Evolutionary conservation across 2,797 vertebrate genomes (phyloP), one percentile per base, ranked within the genome.

Genomic region (Propithecus deckenii): DNA sequence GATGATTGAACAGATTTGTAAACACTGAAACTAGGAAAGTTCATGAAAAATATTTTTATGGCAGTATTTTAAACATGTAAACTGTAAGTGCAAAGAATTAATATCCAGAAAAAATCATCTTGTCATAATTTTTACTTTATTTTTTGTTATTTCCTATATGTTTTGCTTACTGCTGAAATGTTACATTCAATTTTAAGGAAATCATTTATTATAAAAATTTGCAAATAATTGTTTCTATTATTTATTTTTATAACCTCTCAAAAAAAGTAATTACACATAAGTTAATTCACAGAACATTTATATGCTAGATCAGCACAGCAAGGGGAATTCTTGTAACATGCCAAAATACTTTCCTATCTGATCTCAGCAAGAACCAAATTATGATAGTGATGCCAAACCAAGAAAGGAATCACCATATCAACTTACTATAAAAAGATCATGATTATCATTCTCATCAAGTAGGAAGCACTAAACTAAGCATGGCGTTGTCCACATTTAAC

Each of bases 281-380:
- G 23, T 87, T 78, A 84, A 25, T 10, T 78, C 85, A 38, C 20
- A 87, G 55, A 43, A 91, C 22, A 95, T 78, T 81, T 63, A 90
- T 46, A 59, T 59, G 28, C 25, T 28, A 90, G n/a, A 61, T 67
- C n/a, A 87, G 28, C 65, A 84, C 17, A 65, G 78, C 67, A 96
- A 95, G 28, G 22, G 28, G 30, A 92, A 91, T 86, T 91, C 35
- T 74, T 81, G 35, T 67, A 92, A 59, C 8, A 35, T 72, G 48
- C 12, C n/a, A 71, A 95, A 76, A 52, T 81, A 46, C 65, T 80
- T 94, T 94, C 71, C 18, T 75, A 13, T 71, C 43, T 87, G 65
- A 72, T 67, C 38, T 75, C 90, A 91, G 83, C 84, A 86, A 78
- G 38, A 91, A 91, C 71, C 72, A 76, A 61, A 74, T 86, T 90